These are phyloP conservation scores for Cetonia aurata DNA, from an alignment of 2,888 invertebrate species.

Conservation along the genomic window DNA sequence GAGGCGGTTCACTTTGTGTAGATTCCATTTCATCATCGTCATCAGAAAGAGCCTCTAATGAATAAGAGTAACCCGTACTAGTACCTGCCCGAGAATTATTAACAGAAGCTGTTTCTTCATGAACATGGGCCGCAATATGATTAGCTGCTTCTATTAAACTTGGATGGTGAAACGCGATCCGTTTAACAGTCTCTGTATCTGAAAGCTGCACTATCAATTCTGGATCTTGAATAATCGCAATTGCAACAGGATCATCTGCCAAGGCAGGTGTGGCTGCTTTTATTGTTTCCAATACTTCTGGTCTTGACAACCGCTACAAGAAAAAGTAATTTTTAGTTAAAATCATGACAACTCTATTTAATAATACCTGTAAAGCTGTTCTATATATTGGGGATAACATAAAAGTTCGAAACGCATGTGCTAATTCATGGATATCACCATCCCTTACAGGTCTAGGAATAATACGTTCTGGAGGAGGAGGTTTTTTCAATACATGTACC, in stretches of 20 bases:
- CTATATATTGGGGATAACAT: slow-evolving; percentile 73
- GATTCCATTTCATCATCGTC: slow-evolving; percentile 69
- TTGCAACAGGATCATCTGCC: slow-evolving; percentile 77
- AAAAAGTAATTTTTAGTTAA: slow-evolving; percentile 12
- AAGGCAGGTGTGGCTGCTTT: slow-evolving; percentile 79
- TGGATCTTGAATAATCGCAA: slow-evolving; percentile 82
- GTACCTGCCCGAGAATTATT: slow-evolving; percentile 69
- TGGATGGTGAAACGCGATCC: slow-evolving; percentile 78
- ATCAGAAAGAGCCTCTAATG: slow-evolving; percentile 70
- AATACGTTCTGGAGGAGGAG: slow-evolving; percentile 60
- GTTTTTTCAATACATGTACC: slow-evolving; percentile 70
- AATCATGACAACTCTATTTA: slow-evolving; percentile 31
- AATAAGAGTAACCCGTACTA: slow-evolving; percentile 68
- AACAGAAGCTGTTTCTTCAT: slow-evolving; percentile 68
- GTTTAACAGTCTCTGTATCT: slow-evolving; percentile 76
- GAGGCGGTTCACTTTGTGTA: slow-evolving; percentile 61
- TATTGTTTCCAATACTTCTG: slow-evolving; percentile 75
- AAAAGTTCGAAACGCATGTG: slow-evolving; percentile 74
- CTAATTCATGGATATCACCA: slow-evolving; percentile 73
- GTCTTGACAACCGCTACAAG: slow-evolving; percentile 64
- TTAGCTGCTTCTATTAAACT: slow-evolving; percentile 78
- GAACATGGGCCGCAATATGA: slow-evolving; percentile 73
- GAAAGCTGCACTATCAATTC: slow-evolving; percentile 80
- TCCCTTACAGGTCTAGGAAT: slow-evolving; percentile 70
- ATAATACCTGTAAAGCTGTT: slow-evolving; percentile 74